Percentiles rank a stretch among this genome's conserved stretches.
Conservation (phyloP, 2,113 vertebrate species). For the Diphyllodes magnificus region DNA sequence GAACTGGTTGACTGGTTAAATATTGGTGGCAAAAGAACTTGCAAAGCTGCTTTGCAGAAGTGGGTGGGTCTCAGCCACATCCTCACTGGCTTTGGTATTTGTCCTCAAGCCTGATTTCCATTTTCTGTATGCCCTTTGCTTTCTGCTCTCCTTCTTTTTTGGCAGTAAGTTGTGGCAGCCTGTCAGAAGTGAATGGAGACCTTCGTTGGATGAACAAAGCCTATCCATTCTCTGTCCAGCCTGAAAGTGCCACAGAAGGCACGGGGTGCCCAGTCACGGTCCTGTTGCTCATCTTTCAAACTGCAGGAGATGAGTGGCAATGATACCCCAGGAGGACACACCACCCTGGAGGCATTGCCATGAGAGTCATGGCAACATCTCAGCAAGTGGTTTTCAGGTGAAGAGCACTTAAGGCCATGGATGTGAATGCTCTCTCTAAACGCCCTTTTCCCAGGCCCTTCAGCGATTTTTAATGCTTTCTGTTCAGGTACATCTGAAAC, state of each 20-base stretch:
- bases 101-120: neutral
- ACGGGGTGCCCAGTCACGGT: rapidly evolving
- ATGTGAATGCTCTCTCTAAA: neutral
- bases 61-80: neutral
- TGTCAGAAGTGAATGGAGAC: neutral
- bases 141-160: neutral
- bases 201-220: neutral
- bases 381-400: neutral
- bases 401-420: neutral
- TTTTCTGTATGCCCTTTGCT: constrained; percentile 1
- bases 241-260: neutral
- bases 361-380: neutral
- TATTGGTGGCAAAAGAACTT: neutral
- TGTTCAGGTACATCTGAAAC: neutral
- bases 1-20: constrained; percentile 16
- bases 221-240: neutral
- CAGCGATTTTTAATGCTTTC: neutral
- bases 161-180: neutral
- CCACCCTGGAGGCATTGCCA: neutral
- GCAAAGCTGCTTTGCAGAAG: constrained; percentile 16
- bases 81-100: neutral
- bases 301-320: neutral
- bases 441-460: neutral
- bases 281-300: neutral
- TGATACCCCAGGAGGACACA: neutral